A percentile compares a stretch with the other conserved stretches of the same genome.
Evolutionary conservation across 2,888 invertebrate species (phyloP).

Genomic region (Dorcus parallelipipedus): DNA sequence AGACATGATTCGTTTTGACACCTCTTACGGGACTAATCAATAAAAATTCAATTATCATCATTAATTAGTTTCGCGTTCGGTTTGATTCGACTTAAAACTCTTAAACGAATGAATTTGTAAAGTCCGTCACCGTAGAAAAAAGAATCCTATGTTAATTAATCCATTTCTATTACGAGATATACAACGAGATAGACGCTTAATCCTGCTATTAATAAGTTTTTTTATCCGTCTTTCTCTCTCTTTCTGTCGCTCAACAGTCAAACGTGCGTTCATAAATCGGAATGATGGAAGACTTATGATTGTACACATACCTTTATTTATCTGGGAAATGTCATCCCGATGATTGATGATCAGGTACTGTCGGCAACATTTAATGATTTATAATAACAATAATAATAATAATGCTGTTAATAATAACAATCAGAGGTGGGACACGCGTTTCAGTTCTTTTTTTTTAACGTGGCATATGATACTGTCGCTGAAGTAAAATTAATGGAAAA

Average conservation of each 20-base stretch:
- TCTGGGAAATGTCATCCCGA: constrained; percentile 26
- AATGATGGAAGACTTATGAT: constrained; percentile 12
- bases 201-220: constrained; percentile 1
- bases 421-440: background rate
- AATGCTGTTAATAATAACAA: constrained; percentile 1
- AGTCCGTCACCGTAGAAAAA: no score
- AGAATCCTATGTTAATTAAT: no score
- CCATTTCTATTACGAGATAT: no score
- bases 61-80: no score
- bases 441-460: no score
- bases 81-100: no score
- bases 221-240: background rate
- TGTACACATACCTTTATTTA: constrained; percentile 25
- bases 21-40: no score
- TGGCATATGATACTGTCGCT: no score
- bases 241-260: background rate
- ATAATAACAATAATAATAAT: constrained; percentile 24
- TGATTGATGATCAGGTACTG: constrained; percentile 29
- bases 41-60: no score
- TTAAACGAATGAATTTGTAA: no score
- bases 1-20: no score
- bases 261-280: background rate
- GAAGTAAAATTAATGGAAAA: no score
- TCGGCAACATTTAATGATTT: constrained; percentile 31
- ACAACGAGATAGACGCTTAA: background rate